Base-by-base conservation (phyloP, 1,140 invertebrate species). In the Conus betulinus region DNA sequence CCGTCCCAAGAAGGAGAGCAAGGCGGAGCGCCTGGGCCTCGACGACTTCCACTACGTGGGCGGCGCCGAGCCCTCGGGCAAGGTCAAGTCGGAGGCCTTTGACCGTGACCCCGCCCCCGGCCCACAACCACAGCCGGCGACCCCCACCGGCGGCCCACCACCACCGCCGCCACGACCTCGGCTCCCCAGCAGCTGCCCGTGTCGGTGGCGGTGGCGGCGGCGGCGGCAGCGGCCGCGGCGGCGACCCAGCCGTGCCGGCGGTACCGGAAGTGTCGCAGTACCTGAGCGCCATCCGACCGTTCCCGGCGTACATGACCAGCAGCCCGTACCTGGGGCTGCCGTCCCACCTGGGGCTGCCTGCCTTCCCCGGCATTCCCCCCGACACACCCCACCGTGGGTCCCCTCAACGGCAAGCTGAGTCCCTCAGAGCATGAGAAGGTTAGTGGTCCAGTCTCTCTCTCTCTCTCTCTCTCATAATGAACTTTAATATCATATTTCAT, bases 1-100 rank as follows among this genome's bases (percentile, higher is more conserved):
- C 79, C 98, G 98, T 95, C 98, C 98, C 53, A 97, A 98, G 93
- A 96, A 89, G n/a, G 91, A 91, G 52, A 84, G 90, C 27, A 93
- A 93, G 88, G 51, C 53, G 20, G 92, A 94, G 87, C 85, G 86
- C 83, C 76, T 85, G 63, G 71, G 52, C 52, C 76, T 11, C 8
- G 81, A 83, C 81, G 81, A 83, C 81, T 83, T 55, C 81, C 15
- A 6, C 52, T n/a, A 57, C 81, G 25, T 11, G 8, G 25, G 39
- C 13, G 53, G 23, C 8, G 81, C 20, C 10, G 81, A 15, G 17
- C 25, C 25, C 25, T 13, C 20, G n/a, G 25, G 39, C 39, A 39
- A 39, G 39, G 3, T 8, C 57, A 60, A 60, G 57, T 60, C 57
- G 25, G 17, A 0, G 60, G 87, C 25, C 51, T 39, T 39, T 51